Conservation (phyloP, 2,113 vertebrate species). For the Rhea pennata region DNA sequence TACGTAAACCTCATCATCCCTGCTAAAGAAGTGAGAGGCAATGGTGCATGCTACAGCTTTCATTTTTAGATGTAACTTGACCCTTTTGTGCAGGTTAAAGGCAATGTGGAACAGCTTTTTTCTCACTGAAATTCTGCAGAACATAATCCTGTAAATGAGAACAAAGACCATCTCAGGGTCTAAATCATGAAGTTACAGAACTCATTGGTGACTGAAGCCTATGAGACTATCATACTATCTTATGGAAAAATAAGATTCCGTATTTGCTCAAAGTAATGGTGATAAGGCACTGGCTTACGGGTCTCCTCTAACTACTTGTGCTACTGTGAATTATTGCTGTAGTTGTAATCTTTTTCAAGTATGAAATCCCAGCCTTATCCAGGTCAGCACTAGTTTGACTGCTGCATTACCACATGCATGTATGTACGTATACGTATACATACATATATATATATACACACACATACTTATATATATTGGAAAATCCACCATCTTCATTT, state of each 20-base stretch:
- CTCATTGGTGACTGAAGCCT: background rate
- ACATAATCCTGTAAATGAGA: background rate
- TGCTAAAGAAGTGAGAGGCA: background rate
- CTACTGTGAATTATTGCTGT: conserved; percentile 33
- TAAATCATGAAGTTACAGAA: background rate
- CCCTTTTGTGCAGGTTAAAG: background rate
- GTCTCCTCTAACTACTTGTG: background rate
- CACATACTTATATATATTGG: background rate
- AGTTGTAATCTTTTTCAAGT: background rate
- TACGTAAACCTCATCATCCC: background rate
- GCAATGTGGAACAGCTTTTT: background rate
- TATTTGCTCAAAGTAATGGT: background rate
- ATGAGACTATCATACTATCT: background rate
- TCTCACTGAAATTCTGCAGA: background rate
- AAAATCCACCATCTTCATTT: background rate
- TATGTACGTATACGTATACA: no score
- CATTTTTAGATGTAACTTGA: background rate
- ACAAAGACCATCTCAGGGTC: background rate
- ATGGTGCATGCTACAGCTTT: background rate
- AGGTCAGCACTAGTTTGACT: background rate
- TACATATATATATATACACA: background rate
- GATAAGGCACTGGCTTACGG: conserved; percentile 44
- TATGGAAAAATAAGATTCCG: background rate
- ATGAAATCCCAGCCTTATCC: background rate
- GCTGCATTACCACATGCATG: background rate